Base-by-base conservation (phyloP, 2,888 invertebrate genomes). In the Xylota sylvarum region DNA sequence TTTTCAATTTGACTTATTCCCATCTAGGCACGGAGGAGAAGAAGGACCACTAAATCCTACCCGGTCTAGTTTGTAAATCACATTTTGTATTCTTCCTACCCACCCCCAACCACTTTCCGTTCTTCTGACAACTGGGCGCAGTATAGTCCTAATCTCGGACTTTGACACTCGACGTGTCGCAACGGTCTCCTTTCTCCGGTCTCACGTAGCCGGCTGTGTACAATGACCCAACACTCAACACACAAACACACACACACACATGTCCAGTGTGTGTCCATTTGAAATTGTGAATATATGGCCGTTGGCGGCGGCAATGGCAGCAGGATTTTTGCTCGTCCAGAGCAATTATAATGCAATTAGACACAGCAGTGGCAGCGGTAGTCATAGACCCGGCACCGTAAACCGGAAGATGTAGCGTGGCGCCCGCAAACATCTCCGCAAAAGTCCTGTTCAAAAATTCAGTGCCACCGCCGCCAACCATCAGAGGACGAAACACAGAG, bases 341-440 rank as follows among this genome's bases (percentile, higher is more conserved):
- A 79, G 83, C 87, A 83, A 83, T 87, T 87, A 87, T 87, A 87
- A 87, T 87, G 83, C 87, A 87, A 87, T 87, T 87, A 87, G 78
- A 83, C 87, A 78, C 83, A 79, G 74, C 79, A 55, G 64, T 74
- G 67, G 84, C 72, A 69, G 70, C 30, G 69, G 43, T 58, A 76
- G 62, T 43, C 62, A 76, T 52, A 50, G 43, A 46, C 12, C 48
- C 32, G 12, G 35, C 43, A 14, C 56, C 55, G 1, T 80, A 81
- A 78, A 73, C 82, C 86, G 86, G 77, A 86, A 82, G 86, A 86
- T 82, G 86, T 78, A 69, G 77, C 62, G 37, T 52, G 46, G 58
- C 35, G 82, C 67, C 86, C 86, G 77, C 86, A 86, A 86, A 78
- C 82, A 86, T 86, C 81, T 86, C 86, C 82, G 82, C 82, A 81